A percentile compares a stretch with the other conserved stretches of the same genome.
phyloP scores from a whole-genome alignment of 1,140 invertebrate species.

The Ganaspis sp. region DNA sequence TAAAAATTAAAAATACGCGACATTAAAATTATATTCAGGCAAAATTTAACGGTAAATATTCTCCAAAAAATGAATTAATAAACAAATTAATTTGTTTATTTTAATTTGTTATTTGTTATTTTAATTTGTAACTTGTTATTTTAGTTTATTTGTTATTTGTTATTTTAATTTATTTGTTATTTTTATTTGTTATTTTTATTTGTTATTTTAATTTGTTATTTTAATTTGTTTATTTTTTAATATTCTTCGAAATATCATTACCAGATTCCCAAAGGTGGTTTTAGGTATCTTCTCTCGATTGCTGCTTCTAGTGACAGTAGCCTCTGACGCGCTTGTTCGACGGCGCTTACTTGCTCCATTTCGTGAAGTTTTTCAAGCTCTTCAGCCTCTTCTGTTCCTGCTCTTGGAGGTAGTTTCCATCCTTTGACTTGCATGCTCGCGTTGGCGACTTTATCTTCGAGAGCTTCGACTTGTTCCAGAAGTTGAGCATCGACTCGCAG shows the following conservation, averaged over 20 bases:
- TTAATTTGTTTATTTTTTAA: not conserved
- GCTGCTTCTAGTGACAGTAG: conserved; percentile 90
- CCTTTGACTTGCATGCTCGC: conserved; percentile 96
- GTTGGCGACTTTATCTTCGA: conserved; percentile 94
- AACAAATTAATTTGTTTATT: not conserved
- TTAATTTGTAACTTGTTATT: no score
- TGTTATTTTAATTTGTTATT: no score
- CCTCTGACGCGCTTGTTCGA: conserved; percentile 85
- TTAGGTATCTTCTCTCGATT: conserved; percentile 94
- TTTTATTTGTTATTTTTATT: no score
- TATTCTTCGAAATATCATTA: conserved; percentile 60
- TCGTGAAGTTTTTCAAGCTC: conserved; percentile 78
- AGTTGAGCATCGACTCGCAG: conserved; percentile 88
- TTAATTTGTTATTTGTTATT: no score
- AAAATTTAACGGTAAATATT: no score
- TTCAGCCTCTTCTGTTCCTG: conserved; percentile 78
- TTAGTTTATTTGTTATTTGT: not conserved
- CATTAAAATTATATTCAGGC: no score
- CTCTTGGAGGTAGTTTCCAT: conserved; percentile 86
- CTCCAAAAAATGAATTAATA: no score
- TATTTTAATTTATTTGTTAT: not conserved
- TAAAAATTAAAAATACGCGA: conserved; percentile 62
- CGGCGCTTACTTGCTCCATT: conserved; percentile 79
- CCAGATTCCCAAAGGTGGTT: conserved; percentile 91
- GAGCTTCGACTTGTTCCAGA: conserved; percentile 90